A percentile compares a stretch with the other conserved stretches of the same genome.
These are phyloP conservation scores for Heteromurus nitidus DNA, from an alignment of 2,888 invertebrate species.

Conservation along the genomic window DNA sequence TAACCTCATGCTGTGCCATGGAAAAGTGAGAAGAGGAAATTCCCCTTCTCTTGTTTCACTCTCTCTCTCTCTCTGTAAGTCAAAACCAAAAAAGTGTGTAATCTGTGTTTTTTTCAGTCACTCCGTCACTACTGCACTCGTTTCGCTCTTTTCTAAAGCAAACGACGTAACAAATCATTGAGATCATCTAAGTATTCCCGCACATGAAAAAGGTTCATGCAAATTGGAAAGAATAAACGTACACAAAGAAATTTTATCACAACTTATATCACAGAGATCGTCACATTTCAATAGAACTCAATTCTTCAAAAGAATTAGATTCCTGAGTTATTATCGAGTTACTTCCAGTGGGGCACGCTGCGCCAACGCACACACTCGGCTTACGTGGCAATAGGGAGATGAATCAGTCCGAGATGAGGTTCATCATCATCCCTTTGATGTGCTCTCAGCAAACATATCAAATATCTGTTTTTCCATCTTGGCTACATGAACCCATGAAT, in stretches of 20 bases:
- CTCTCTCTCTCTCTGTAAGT: slow-evolving; percentile 27
- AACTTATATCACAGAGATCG: slow-evolving; percentile 43
- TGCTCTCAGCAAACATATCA: too few relatives aligned
- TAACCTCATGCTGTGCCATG: slow-evolving; percentile 61
- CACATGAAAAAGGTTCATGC: slow-evolving; percentile 2
- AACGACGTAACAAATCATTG: neutral
- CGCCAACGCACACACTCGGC: too few relatives aligned
- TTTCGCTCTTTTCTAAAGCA: neutral
- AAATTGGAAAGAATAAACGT: slow-evolving; percentile 24
- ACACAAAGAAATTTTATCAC: slow-evolving; percentile 26
- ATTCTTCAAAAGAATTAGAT: slow-evolving; percentile 28
- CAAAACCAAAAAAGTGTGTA: slow-evolving; percentile 23
- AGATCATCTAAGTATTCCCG: too few relatives aligned
- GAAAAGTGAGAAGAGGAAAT: slow-evolving; percentile 59
- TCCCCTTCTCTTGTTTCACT: slow-evolving; percentile 36
- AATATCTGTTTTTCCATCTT: too few relatives aligned
- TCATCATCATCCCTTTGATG: too few relatives aligned
- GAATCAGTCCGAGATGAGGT: too few relatives aligned
- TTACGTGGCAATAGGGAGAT: too few relatives aligned
- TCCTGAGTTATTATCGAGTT: slow-evolving; percentile 14
- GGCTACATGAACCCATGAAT: too few relatives aligned
- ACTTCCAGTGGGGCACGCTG: slow-evolving; percentile 1
- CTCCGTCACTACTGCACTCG: neutral
- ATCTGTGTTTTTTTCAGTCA: slow-evolving; percentile 9
- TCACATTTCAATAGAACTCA: slow-evolving; percentile 45